Percentiles rank a stretch among this genome's conserved stretches.
phyloP scores from a whole-genome alignment of 2,113 vertebrate species.

The Proteles cristata region DNA sequence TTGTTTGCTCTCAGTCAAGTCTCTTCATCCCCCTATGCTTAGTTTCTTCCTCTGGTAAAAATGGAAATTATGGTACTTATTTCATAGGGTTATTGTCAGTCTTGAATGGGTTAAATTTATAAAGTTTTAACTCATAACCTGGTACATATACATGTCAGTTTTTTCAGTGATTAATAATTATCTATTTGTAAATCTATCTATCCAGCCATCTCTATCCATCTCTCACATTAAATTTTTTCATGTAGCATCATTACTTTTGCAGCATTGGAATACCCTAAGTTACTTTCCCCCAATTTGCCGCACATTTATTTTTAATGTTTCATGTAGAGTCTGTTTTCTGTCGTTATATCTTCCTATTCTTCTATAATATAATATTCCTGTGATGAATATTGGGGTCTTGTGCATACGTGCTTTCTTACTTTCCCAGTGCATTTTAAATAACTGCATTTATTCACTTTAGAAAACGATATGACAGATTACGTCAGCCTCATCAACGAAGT shows the following conservation, averaged over 20 bases:
- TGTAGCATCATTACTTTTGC: neutral
- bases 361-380: neutral
- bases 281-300: neutral
- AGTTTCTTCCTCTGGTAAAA: neutral
- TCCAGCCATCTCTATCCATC: neutral
- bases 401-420: neutral
- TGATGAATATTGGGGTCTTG: neutral
- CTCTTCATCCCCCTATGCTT: neutral
- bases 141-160: neutral
- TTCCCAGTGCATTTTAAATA: conserved; percentile 4
- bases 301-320: neutral
- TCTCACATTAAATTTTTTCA: neutral
- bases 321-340: neutral
- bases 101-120: neutral
- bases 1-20: neutral
- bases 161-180: neutral
- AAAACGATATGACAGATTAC: conserved; percentile 85
- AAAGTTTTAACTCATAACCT: neutral
- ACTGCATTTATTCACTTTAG: conserved; percentile 74
- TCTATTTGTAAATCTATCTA: neutral
- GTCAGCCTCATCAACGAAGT: conserved; percentile 87
- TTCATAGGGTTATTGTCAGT: neutral
- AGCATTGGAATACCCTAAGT: neutral
- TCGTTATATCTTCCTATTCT: neutral
- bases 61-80: neutral